phyloP scores from a whole-genome alignment of 2,113 vertebrate species.

The Leptocoma aspasia region DNA sequence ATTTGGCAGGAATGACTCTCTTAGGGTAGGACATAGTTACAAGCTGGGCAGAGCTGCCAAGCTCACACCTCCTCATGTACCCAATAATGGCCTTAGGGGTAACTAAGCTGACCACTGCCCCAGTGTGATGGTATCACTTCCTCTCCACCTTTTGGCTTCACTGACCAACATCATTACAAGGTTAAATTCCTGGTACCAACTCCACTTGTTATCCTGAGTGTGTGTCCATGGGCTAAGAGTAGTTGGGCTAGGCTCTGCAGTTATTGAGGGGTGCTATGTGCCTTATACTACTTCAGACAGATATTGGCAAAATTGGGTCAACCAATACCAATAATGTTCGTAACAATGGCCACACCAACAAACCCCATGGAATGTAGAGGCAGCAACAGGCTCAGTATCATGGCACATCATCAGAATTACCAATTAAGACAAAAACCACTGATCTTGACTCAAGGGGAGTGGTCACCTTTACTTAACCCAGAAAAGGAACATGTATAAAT shows the following conservation, averaged over 20 bases:
- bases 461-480: not conserved
- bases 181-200: not conserved
- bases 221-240: not conserved
- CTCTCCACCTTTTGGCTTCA: not conserved
- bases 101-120: not conserved
- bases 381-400: not conserved
- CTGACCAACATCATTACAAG: not conserved
- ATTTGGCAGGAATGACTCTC: not conserved
- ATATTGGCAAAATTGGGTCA: not conserved
- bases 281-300: not conserved
- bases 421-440: not conserved
- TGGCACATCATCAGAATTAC: not conserved
- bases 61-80: not conserved
- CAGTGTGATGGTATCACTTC: not conserved
- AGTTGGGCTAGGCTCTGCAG: not conserved
- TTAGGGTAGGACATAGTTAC: not conserved
- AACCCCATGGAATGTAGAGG: not conserved
- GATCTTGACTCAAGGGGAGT: not conserved
- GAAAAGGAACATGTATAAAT: not conserved
- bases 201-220: not conserved
- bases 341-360: not conserved
- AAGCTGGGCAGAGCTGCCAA: not conserved
- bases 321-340: accelerated
- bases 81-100: not conserved
- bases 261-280: not conserved